Base-by-base conservation (phyloP, 2,797 vertebrate species). In the Martes flavigula region DNA sequence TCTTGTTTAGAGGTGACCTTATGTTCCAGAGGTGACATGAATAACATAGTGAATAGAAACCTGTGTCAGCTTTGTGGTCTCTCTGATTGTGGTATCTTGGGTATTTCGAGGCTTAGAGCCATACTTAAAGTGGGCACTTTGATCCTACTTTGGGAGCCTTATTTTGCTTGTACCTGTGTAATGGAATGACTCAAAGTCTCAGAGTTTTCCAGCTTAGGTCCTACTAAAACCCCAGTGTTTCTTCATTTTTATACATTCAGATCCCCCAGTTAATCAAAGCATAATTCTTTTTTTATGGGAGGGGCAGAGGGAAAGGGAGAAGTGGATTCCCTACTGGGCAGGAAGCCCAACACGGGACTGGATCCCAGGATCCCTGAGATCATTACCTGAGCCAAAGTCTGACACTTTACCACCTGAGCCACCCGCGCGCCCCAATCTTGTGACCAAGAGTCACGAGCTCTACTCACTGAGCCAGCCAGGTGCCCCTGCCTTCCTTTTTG, bases 111-210 rank as follows among this genome's bases (percentile, higher is more conserved):
- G 54, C 73, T 95, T 87, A 88, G 66, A 78, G 35, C 38, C 73
- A n/a, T 72, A 64, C 66, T 92, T 90, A 72, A 23, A 70, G 30
- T 68, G 60, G 56, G 43, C 90, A 51, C 64, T 94, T 87, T 68
- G 35, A 43, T 90, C 21, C 54, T 90, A 25, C 17, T 64, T 78
- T 40, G n/a, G 48, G 70, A 90, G 54, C 56, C 51, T 83, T 92
- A 17, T 84, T 79, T 96, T 96, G 48, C 86, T 84, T 96, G 7
- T 87, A n/a, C 84, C 43, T 95, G 32, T 14, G 15, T 92, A 84
- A 56, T 62, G 51, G 64, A 81, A 51, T 84, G 58, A 84, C 77
- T 95, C 64, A 93, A 60, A 88, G 27, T 73, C 27, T 40, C 35
- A 68, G 35, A 56, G 56, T 91, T 90, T 87, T 77, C 17, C 51